Conservation (phyloP, 1,140 invertebrate species). For the Stenopsyche tienmushanensis region DNA sequence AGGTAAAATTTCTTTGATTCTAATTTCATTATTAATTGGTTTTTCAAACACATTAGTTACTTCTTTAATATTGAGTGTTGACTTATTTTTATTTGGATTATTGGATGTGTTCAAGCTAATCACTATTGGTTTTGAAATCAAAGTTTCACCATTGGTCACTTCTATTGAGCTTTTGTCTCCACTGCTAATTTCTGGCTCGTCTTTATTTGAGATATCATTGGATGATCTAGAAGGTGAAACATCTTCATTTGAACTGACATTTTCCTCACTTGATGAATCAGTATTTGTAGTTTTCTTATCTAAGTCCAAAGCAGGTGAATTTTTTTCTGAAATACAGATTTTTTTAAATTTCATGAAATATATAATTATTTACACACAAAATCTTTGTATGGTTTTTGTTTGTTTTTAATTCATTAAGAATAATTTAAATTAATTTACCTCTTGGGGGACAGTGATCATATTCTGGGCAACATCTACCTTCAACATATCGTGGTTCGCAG, state of each 20-base stretch:
- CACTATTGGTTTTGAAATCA: neutral
- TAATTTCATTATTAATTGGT: constrained; percentile 51
- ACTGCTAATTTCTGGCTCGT: too few relatives aligned
- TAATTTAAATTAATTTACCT: too few relatives aligned
- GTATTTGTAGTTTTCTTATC: neutral
- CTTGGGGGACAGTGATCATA: constrained; percentile 75
- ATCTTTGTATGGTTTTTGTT: too few relatives aligned
- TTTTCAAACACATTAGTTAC: constrained; percentile 53
- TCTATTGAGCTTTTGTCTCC: too few relatives aligned
- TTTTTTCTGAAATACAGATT: constrained; percentile 14
- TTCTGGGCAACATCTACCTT: constrained; percentile 73
- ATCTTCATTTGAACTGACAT: neutral
- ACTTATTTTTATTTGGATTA: constrained; percentile 21
- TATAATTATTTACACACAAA: too few relatives aligned
- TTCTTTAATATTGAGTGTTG: constrained; percentile 54
- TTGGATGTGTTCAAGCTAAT: neutral
- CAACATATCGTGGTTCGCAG: constrained; percentile 66
- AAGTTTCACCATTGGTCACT: neutral
- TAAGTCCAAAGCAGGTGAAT: too few relatives aligned
- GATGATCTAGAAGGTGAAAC: too few relatives aligned
- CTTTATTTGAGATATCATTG: too few relatives aligned
- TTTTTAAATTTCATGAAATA: too few relatives aligned
- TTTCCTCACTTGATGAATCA: neutral
- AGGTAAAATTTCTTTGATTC: constrained; percentile 53
- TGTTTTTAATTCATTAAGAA: too few relatives aligned